Evolutionary conservation across 2,888 invertebrate species (phyloP), one percentile per base, ranked within the genome.

Genomic region (Pachycephus smyrnensis): DNA sequence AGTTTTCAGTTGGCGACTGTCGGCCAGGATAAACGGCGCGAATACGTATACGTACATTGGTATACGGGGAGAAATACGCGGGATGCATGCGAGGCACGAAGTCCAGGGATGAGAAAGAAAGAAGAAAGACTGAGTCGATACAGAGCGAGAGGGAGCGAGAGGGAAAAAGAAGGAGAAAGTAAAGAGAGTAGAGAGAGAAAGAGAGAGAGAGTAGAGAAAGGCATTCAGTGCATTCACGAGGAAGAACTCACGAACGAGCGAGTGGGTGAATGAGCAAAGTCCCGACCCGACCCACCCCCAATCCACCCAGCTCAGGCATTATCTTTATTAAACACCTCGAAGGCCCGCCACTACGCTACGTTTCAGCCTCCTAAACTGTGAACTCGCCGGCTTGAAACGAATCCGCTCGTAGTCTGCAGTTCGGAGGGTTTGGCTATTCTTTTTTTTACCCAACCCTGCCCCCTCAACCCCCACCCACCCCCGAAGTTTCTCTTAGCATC

Each of bases 251-350:
- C 87, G 88, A 86, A 85, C 86, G 87, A 88, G 87, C 86, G 85
- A 86, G 87, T 84, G 83, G 84, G 85, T 89, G 89, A 89, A 88
- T 88, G 88, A 89, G 86, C 86, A 82, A 85, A 89, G 90, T 88
- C 88, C 87, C 88, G 86, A 88, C 88, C 87, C 86, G 85, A 76
- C 81, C 82, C 81, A 77, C 79, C 76, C 79, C 75, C 77, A 73
- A 32, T 74, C 76, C 33, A 69, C 73, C 80, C 77, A 80, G 78
- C 89, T 88, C 87, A 86, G 86, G 89, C 90, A 90, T 91, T 91
- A 91, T 90, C 90, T 90, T 90, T 91, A 91, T 91, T 91, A 91
- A 91, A 90, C 90, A 91, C 90, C 89, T 90, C 88, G 84, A 83
- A 85, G 86, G 83, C 84, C 82, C 80, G 84, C 82, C 81, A 79